Evolutionary conservation across 2,797 vertebrate species (phyloP).

Genomic region (Enteromius mattozi): DNA sequence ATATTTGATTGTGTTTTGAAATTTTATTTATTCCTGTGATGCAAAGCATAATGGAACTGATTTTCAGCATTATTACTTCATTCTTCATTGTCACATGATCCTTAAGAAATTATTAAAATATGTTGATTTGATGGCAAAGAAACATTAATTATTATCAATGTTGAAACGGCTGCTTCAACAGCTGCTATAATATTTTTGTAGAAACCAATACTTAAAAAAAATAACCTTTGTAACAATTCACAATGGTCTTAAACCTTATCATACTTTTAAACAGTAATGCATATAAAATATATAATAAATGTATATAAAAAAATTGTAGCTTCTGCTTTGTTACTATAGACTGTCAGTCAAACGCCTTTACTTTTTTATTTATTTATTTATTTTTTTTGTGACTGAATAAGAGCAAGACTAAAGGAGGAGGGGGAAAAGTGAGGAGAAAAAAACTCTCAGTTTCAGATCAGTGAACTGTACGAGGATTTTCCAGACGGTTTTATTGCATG

Average conservation of each 20-base stretch:
- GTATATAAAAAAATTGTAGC: background rate
- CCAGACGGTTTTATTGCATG: conserved; percentile 51
- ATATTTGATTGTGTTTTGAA: background rate
- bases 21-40: background rate
- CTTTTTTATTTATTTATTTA: background rate
- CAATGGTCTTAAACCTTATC: background rate
- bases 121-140: background rate
- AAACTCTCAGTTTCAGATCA: conserved; percentile 45
- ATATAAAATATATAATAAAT: background rate
- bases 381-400: background rate
- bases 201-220: background rate
- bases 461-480: conserved; percentile 57
- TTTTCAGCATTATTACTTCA: background rate
- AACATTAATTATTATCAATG: background rate
- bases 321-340: background rate
- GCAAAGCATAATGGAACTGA: background rate
- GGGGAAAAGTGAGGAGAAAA: conserved; percentile 1
- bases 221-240: background rate
- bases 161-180: background rate
- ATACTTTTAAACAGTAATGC: background rate
- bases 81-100: background rate
- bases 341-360: background rate
- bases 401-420: background rate
- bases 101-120: background rate
- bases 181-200: background rate